A percentile compares a stretch with the other conserved stretches of the same genome.
Conservation (phyloP, 2,113 vertebrate genomes). For the Percina caprodes region DNA sequence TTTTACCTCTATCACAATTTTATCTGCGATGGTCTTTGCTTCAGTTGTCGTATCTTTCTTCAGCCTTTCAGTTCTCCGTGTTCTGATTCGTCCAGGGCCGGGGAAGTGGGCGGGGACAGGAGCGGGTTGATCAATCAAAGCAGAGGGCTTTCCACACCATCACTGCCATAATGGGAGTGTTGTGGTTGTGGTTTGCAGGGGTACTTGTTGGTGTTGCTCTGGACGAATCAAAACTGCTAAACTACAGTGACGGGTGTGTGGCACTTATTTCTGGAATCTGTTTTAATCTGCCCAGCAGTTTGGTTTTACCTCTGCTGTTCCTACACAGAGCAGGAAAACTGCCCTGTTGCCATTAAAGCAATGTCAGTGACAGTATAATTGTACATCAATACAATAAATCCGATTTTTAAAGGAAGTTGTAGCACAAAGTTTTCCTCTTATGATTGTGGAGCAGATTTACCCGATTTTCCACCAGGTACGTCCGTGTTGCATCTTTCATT, state of each 20-base stretch:
- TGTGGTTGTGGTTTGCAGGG: background rate
- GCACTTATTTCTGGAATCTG: fast-evolving
- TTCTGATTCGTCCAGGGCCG: constrained; percentile 36
- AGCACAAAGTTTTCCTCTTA: too few relatives aligned
- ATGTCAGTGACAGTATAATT: background rate
- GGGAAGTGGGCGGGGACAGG: background rate
- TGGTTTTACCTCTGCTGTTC: constrained; percentile 30
- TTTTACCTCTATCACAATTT: too few relatives aligned
- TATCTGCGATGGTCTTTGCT: background rate
- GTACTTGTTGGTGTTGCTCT: background rate
- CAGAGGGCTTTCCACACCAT: constrained; percentile 45
- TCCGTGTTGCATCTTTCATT: too few relatives aligned
- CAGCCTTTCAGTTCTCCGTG: constrained; percentile 28
- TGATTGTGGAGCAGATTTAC: too few relatives aligned
- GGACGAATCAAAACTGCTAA: fast-evolving
- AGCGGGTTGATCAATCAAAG: constrained; percentile 23
- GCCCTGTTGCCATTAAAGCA: too few relatives aligned
- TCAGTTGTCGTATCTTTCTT: constrained; percentile 7
- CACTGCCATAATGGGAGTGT: background rate
- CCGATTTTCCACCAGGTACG: too few relatives aligned
- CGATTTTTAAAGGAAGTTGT: too few relatives aligned
- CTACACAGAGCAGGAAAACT: constrained; percentile 20
- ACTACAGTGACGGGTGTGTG: fast-evolving
- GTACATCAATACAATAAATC: background rate
- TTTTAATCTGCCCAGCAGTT: background rate